Evolutionary conservation across 2,888 invertebrate species (phyloP).

Genomic region (Lasioglossum pauxillum): DNA sequence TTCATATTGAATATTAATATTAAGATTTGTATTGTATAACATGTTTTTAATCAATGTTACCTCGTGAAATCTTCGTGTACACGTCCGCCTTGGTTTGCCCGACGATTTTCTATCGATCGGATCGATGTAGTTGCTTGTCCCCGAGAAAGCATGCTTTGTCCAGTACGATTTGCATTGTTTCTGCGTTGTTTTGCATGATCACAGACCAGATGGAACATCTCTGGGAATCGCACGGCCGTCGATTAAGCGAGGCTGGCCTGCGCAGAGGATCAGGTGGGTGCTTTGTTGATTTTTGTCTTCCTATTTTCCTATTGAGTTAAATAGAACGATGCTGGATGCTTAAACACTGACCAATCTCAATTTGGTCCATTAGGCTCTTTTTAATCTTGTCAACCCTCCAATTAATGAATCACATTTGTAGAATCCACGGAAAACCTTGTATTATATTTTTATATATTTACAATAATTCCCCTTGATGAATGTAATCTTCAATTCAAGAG

Average conservation of each 20-base stretch:
- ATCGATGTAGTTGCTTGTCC: slow-evolving; percentile 13
- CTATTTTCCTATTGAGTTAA: background rate
- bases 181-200: slow-evolving; percentile 80
- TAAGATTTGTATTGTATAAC: background rate
- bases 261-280: slow-evolving; percentile 91
- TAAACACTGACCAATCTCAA: background rate
- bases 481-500: background rate
- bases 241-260: slow-evolving; percentile 91
- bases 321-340: background rate
- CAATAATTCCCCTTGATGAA: too few relatives aligned
- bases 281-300: slow-evolving; percentile 14
- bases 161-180: slow-evolving; percentile 64
- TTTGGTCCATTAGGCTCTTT: background rate
- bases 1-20: background rate
- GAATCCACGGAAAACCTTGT: too few relatives aligned
- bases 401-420: too few relatives aligned
- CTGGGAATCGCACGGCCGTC: slow-evolving; percentile 90
- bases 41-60: background rate
- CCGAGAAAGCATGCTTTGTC: slow-evolving; percentile 48
- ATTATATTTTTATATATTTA: too few relatives aligned
- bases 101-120: background rate
- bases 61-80: background rate
- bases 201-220: slow-evolving; percentile 87
- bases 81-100: background rate
- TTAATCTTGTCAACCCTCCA: too few relatives aligned